Conservation (phyloP, 2,888 invertebrate species). For the Aspidiotus destructor region DNA sequence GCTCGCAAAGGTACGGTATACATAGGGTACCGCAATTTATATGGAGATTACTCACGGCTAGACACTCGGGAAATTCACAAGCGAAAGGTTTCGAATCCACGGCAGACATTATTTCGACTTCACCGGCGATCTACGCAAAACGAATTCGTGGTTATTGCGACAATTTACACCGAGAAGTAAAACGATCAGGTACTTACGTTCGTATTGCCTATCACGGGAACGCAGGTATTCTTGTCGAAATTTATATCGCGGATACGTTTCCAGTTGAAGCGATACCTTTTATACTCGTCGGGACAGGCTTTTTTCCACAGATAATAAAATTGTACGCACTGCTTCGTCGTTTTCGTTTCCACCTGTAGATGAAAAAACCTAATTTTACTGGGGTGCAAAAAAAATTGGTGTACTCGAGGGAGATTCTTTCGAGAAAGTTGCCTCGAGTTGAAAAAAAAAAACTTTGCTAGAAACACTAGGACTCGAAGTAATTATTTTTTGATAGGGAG, state of each 20-base stretch:
- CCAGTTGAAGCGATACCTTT: slow-evolving; percentile 44
- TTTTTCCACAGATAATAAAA: slow-evolving; percentile 99
- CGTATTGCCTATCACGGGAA: slow-evolving; percentile 8
- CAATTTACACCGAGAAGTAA: not conserved
- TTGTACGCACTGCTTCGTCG: slow-evolving; percentile 86
- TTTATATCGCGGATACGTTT: slow-evolving; percentile 36
- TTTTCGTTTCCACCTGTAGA: slow-evolving; percentile 66
- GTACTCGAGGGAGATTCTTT: too few relatives aligned
- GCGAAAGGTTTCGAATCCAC: slow-evolving; percentile 44
- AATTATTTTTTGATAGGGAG: too few relatives aligned
- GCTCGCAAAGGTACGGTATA: too few relatives aligned
- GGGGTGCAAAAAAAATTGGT: too few relatives aligned
- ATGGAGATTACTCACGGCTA: slow-evolving; percentile 47
- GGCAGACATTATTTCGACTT: slow-evolving; percentile 40
- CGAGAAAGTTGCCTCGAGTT: too few relatives aligned
- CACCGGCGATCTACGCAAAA: slow-evolving; percentile 38
- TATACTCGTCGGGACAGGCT: slow-evolving; percentile 82
- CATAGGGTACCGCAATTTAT: too few relatives aligned
- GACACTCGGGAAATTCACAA: slow-evolving; percentile 56
- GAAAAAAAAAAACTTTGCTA: too few relatives aligned
- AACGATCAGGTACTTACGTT: slow-evolving; percentile 13
- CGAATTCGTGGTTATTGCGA: not conserved
- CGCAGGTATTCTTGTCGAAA: slow-evolving; percentile 28
- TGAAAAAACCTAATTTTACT: too few relatives aligned
- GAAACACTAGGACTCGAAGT: too few relatives aligned